These are phyloP conservation scores for Phoeniculus purpureus DNA, from an alignment of 2,797 vertebrate species.

Conservation along the genomic window DNA sequence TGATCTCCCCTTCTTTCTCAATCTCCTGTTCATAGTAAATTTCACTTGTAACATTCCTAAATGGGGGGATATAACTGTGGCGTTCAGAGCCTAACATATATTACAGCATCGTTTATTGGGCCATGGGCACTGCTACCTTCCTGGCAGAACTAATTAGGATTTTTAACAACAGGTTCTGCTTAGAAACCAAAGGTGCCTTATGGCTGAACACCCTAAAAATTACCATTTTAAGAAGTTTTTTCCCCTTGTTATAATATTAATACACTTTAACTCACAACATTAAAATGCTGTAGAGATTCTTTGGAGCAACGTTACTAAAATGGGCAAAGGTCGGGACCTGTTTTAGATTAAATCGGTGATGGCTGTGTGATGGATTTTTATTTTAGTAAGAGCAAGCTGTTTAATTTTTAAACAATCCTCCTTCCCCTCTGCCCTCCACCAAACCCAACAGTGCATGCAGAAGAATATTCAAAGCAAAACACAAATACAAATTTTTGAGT, in stretches of 20 bases:
- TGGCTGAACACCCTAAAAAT: not conserved
- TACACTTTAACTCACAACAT: not conserved
- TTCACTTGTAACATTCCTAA: not conserved
- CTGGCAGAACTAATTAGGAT: not conserved
- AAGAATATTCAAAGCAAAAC: conserved; percentile 5
- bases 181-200: not conserved
- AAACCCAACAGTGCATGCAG: not conserved
- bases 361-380: not conserved
- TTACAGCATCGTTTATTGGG: not conserved
- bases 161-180: not conserved
- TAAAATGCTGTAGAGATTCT: not conserved
- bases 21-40: not conserved
- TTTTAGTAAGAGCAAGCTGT: not conserved
- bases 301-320: not conserved
- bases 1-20: not conserved
- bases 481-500: not conserved
- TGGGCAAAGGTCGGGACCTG: not conserved
- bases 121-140: not conserved
- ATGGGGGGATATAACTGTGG: not conserved
- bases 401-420: conserved; percentile 27
- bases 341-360: not conserved
- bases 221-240: not conserved
- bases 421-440: not conserved
- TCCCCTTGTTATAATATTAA: not conserved
- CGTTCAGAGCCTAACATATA: not conserved